phyloP scores from a whole-genome alignment of 2,797 vertebrate genomes.

The Amazona finschi region DNA sequence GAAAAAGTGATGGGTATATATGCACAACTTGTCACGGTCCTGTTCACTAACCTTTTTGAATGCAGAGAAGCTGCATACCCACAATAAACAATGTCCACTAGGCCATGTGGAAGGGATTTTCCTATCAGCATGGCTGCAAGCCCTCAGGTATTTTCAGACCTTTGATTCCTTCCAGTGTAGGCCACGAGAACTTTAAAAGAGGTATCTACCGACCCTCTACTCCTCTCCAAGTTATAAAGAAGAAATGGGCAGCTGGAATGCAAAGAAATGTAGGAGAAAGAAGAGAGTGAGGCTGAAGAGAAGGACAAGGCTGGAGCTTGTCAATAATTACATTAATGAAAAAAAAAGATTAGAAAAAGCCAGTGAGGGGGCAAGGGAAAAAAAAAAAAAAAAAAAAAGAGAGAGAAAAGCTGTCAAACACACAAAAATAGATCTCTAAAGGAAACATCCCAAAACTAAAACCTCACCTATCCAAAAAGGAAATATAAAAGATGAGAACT shows the following conservation, averaged over 20 bases:
- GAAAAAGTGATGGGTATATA: background rate
- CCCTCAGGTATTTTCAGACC: background rate
- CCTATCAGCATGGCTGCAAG: background rate
- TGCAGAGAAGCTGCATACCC: background rate
- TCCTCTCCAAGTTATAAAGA: background rate
- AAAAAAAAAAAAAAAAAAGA: background rate
- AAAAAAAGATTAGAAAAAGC: background rate
- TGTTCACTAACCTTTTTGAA: background rate
- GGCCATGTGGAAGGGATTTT: background rate
- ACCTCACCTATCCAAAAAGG: background rate
- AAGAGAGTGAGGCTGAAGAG: background rate
- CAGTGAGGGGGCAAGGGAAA: rapidly evolving
- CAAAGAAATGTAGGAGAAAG: background rate
- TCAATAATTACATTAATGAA: background rate
- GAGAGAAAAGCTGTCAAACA: background rate
- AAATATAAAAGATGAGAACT: background rate
- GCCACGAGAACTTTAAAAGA: background rate
- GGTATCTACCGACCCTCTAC: background rate
- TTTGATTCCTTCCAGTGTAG: background rate
- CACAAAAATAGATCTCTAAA: background rate
- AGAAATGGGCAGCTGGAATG: background rate
- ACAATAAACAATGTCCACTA: background rate
- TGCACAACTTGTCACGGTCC: background rate
- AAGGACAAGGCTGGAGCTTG: background rate
- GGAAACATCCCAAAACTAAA: background rate